Percentiles rank a stretch among this genome's conserved stretches.
These are phyloP conservation scores for Autographa pulchrina DNA, from an alignment of 2,888 invertebrate genomes.

Conservation along the genomic window DNA sequence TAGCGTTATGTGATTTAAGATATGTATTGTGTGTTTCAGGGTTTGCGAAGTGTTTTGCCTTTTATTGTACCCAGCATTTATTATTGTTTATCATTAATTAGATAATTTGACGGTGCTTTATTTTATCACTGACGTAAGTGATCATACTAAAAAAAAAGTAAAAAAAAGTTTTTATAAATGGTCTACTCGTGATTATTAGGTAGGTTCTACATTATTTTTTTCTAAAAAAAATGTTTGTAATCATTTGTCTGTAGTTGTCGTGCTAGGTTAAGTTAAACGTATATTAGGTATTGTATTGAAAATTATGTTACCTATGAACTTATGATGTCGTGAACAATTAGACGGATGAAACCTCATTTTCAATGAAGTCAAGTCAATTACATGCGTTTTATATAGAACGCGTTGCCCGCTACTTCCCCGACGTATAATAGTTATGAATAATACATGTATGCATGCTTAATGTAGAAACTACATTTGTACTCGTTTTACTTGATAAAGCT, in stretches of 20 bases:
- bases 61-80: conserved; percentile 73
- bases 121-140: conserved; percentile 60
- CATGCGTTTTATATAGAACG: conserved; percentile 31
- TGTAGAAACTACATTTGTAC: conserved; percentile 30
- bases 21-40: conserved; percentile 64
- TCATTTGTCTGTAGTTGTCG: conserved; percentile 60
- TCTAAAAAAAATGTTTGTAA: conserved; percentile 51
- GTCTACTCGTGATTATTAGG: conserved; percentile 60
- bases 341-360: conserved; percentile 53
- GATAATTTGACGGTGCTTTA: conserved; percentile 69
- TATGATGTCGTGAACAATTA: conserved; percentile 41
- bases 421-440: conserved; percentile 34
- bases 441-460: conserved; percentile 23
- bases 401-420: conserved; percentile 12
- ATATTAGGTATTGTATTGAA: conserved; percentile 55
- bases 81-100: conserved; percentile 62
- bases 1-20: conserved; percentile 56
- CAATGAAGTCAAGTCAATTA: conserved; percentile 56
- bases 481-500: conserved; percentile 32
- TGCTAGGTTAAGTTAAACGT: conserved; percentile 64
- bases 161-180: conserved; percentile 57
- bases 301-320: conserved; percentile 48
- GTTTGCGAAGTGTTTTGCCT: conserved; percentile 76
- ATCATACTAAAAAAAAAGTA: conserved; percentile 40
- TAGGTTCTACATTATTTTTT: conserved; percentile 53